Evolutionary conservation across 2,797 vertebrate genomes (phyloP).

Genomic region (Eptatretus atami): DNA sequence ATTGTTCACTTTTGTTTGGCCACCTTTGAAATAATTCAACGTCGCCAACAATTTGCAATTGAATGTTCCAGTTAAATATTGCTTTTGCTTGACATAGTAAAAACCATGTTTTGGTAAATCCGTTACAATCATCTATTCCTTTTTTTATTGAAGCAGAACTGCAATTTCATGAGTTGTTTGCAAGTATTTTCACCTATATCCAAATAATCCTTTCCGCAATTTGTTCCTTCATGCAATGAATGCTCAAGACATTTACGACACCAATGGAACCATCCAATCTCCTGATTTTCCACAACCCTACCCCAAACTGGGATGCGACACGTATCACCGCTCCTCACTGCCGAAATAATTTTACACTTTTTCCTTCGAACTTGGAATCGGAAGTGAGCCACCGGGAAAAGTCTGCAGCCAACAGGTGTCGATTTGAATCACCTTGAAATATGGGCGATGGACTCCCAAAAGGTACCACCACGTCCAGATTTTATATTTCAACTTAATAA

Average conservation of each 20-base stretch:
- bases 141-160: no score
- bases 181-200: no score
- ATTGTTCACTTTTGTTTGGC: no score
- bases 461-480: conserved; percentile 20
- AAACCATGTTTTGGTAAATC: no score
- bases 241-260: conserved; percentile 72
- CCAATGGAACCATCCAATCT: conserved; percentile 40
- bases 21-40: no score
- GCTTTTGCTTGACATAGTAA: no score
- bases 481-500: no score
- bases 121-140: no score
- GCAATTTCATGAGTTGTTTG: no score
- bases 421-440: conserved; percentile 79
- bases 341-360: conserved; percentile 79
- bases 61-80: no score
- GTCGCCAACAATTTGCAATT: no score
- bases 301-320: conserved; percentile 77
- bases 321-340: conserved; percentile 75
- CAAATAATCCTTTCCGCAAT: background rate
- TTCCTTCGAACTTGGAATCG: conserved; percentile 64
- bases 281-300: conserved; percentile 83
- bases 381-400: conserved; percentile 43
- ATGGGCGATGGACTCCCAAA: conserved; percentile 86
- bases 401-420: conserved; percentile 23
- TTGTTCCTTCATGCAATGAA: conserved; percentile 30